These are phyloP conservation scores for Morpho achilles DNA, from an alignment of 2,888 invertebrate genomes.

Conservation along the genomic window DNA sequence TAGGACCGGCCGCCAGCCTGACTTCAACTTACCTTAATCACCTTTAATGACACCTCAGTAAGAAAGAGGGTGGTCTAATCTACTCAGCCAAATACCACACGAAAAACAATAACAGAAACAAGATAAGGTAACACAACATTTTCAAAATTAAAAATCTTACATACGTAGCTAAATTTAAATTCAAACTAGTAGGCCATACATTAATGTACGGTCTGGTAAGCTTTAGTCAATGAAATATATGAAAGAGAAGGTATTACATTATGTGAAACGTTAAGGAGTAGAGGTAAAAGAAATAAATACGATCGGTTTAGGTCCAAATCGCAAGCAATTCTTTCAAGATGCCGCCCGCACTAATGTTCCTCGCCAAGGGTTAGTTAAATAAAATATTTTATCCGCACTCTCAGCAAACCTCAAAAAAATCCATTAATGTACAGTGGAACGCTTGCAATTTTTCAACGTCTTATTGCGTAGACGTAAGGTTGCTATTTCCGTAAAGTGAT, in stretches of 20 bases:
- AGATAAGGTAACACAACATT: too few relatives aligned
- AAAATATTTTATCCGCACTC: conserved; percentile 28
- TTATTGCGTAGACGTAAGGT: conserved; percentile 5
- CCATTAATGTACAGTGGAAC: conserved; percentile 22
- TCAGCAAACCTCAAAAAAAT: conserved; percentile 27
- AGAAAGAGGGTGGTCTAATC: too few relatives aligned
- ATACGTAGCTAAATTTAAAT: too few relatives aligned
- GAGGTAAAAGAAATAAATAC: conserved; percentile 13
- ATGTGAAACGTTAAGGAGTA: background rate
- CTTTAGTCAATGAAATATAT: too few relatives aligned
- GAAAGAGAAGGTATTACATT: background rate
- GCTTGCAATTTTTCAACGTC: background rate
- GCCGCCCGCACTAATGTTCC: conserved; percentile 27
- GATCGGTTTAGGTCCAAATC: conserved; percentile 15
- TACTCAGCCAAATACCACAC: too few relatives aligned
- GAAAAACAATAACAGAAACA: too few relatives aligned
- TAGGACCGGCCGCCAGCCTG: too few relatives aligned
- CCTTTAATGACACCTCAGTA: too few relatives aligned
- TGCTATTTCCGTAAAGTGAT: conserved; percentile 2
- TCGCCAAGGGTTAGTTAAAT: conserved; percentile 28
- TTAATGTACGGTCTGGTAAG: too few relatives aligned
- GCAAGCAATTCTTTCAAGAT: conserved; percentile 28
- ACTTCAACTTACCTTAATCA: too few relatives aligned
- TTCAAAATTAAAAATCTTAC: too few relatives aligned
- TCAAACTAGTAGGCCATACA: too few relatives aligned